Evolutionary conservation across 2,113 vertebrate genomes (phyloP).

Genomic region (Aldabrachelys gigantea): DNA sequence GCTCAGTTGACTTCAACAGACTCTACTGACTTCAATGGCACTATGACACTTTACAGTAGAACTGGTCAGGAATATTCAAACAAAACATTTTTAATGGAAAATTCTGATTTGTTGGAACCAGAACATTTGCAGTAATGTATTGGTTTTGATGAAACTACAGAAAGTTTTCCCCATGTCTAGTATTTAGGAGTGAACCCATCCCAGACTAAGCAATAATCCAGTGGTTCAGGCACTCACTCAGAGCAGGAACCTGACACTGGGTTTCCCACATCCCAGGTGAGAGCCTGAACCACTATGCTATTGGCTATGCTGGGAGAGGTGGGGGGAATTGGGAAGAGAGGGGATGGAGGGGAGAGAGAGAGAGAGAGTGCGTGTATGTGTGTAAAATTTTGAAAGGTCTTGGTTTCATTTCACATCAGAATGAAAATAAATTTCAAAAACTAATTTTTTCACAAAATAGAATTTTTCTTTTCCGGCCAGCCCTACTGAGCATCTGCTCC

Average conservation of each 20-base stretch:
- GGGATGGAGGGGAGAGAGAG: background rate
- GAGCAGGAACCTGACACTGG: too few relatives aligned
- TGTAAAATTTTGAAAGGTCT: background rate
- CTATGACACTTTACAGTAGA: background rate
- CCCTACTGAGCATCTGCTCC: background rate
- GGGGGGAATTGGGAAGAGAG: too few relatives aligned
- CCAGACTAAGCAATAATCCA: background rate
- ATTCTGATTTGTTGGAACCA: too few relatives aligned
- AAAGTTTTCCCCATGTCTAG: background rate
- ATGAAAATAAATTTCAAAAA: background rate
- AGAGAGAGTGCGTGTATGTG: background rate
- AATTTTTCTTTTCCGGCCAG: background rate
- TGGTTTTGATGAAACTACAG: background rate
- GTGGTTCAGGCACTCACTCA: background rate
- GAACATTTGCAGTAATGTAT: background rate
- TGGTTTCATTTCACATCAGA: background rate
- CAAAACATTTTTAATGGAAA: background rate
- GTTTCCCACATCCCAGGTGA: too few relatives aligned
- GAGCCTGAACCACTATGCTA: background rate
- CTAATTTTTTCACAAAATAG: background rate
- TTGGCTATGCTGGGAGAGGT: background rate
- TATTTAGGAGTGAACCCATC: background rate
- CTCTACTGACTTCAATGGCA: background rate
- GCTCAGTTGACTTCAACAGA: background rate
- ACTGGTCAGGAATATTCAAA: too few relatives aligned